Base-by-base conservation (phyloP, 2,888 invertebrate genomes). In the Erannis defoliaria region DNA sequence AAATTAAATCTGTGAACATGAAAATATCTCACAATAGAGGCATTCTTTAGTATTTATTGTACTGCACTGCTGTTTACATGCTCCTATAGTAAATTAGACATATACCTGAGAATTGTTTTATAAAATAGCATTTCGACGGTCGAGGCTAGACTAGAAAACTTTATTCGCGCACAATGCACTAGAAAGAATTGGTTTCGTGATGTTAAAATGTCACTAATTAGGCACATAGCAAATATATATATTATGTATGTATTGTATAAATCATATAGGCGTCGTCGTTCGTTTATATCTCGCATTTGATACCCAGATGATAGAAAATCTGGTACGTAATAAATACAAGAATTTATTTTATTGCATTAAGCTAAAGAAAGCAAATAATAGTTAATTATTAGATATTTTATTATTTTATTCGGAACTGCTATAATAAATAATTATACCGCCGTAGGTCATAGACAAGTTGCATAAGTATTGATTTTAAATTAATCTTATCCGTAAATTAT, bases 111-210 rank as follows among this genome's bases (percentile, higher is more conserved):
- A 54, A 46, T 56, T 42, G 49, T 69, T 64, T 53, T 48, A 35
- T 40, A 42, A 56, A 60, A 55, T 51, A 59, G 23, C 46, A n/a
- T n/a, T 18, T 48, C 51, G 54, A 55, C 48, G 53, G 48, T 57
- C 31, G 53, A 59, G 26, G 43, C 49, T 65, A 55, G 55, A 42
- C 61, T 58, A 67, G 62, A 23, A 58, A 54, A 55, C 49, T 53
- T 51, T 61, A 55, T 69, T 50, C 55, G 60, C 66, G 62, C 70
- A 67, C 62, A 66, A 66, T 70, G 70, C 70, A 70, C 70, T 67
- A 70, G 58, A 37, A 64, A 58, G 58, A 66, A 70, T 66, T 58
- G 59, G 64, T 64, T 66, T 62, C 53, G 62, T 60, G 53, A 53
- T 61, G 59, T 66, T 70, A 50, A 66, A 59, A 61, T 60, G 43